Percentiles rank a stretch among this genome's conserved stretches.
These are phyloP conservation scores for Microctenopoma lineatum DNA, from an alignment of 2,797 vertebrate species.

Conservation along the genomic window DNA sequence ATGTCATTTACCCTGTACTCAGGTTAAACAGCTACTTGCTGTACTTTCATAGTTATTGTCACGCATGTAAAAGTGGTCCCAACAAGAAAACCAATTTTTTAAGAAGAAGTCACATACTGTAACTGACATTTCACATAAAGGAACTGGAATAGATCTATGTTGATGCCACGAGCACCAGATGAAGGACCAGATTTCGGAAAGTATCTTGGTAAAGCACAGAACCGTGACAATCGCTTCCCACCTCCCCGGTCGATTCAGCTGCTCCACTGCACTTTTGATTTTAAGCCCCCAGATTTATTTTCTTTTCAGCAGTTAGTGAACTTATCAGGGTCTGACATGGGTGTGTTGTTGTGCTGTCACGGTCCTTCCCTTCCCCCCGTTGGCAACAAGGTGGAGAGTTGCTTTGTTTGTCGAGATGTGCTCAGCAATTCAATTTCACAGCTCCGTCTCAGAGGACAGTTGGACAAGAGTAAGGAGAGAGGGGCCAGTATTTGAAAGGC, in stretches of 20 bases:
- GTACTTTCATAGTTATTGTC: background rate
- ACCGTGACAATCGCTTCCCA: constrained; percentile 24
- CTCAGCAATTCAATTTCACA: constrained; percentile 79
- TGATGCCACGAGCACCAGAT: background rate
- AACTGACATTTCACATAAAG: too few species aligned
- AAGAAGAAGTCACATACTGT: background rate
- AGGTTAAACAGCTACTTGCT: background rate
- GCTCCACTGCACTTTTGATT: constrained; percentile 44
- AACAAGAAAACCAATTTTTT: background rate
- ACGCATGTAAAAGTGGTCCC: background rate
- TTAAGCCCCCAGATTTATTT: constrained; percentile 62
- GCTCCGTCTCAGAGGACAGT: constrained; percentile 65
- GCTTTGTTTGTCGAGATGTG: constrained; percentile 76
- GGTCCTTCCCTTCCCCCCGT: constrained; percentile 41
- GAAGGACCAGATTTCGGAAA: constrained; percentile 18
- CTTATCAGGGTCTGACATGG: constrained; percentile 66
- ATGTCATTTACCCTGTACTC: background rate
- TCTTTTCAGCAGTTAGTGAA: constrained; percentile 61
- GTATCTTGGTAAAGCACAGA: constrained; percentile 10
- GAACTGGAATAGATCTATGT: too few species aligned
- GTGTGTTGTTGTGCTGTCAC: constrained; percentile 59
- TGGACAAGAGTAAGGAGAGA: constrained; percentile 60
- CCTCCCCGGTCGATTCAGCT: constrained; percentile 24
- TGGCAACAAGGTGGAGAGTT: constrained; percentile 62
- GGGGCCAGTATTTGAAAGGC: constrained; percentile 74